Percentiles rank a stretch among this genome's conserved stretches.
These are phyloP conservation scores for Syngnathoides biaculeatus DNA, from an alignment of 2,113 vertebrate genomes.

Conservation along the genomic window DNA sequence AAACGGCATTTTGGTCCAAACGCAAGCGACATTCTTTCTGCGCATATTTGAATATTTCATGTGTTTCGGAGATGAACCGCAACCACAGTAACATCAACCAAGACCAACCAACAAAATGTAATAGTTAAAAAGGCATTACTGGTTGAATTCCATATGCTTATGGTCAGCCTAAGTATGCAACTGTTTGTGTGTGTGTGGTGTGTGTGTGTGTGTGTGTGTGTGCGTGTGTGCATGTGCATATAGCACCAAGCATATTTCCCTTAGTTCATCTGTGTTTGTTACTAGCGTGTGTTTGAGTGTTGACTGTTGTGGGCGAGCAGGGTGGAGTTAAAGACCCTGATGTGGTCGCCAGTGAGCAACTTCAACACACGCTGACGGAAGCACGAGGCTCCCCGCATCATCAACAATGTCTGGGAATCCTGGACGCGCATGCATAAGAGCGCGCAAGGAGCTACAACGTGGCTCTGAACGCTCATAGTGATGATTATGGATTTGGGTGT, in stretches of 20 bases:
- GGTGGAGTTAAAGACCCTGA: constrained; percentile 52
- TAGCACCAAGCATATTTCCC: constrained; percentile 21
- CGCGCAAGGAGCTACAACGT: constrained; percentile 8
- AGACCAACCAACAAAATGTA: constrained; percentile 34
- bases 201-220: constrained; percentile 1
- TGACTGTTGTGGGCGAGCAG: constrained; percentile 54
- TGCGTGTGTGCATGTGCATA: constrained; percentile 17
- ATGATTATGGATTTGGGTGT: constrained; percentile 54
- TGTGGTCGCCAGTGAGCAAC: constrained; percentile 56
- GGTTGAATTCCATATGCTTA: constrained; percentile 52
- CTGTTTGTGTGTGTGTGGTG: constrained; percentile 23
- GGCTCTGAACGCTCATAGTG: constrained; percentile 28
- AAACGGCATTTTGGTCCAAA: constrained; percentile 25
- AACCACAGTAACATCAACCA: constrained; percentile 60
- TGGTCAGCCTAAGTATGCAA: constrained; percentile 23
- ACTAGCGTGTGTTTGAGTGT: constrained; percentile 8
- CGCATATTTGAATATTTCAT: constrained; percentile 45
- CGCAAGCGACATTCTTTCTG: constrained; percentile 54
- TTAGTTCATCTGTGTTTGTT: constrained; percentile 16
- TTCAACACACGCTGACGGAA: constrained; percentile 55
- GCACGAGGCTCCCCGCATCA: constrained; percentile 43
- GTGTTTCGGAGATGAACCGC: constrained; percentile 45
- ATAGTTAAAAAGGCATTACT: constrained; percentile 40
- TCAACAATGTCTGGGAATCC: constrained; percentile 55
- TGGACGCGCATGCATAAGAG: constrained; percentile 3